Evolutionary conservation across 2,888 invertebrate species (phyloP).

Genomic region (Orchesella flavescens): DNA sequence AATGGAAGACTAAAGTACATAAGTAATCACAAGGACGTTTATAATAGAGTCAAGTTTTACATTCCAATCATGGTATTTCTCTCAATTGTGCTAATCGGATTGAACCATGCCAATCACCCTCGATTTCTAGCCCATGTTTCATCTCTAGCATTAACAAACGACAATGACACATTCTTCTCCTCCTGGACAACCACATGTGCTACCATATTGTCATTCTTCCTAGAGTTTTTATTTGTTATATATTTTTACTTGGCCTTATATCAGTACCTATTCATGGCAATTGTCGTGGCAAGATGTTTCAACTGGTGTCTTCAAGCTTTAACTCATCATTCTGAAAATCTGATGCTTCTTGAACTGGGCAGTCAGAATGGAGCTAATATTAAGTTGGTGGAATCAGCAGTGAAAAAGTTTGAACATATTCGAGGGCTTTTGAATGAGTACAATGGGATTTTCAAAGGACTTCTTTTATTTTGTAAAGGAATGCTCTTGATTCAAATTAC

Average conservation of each 20-base stretch:
- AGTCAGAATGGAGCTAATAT: not conserved
- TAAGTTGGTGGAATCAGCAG: not conserved
- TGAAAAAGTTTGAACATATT: constrained; percentile 4
- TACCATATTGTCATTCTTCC: constrained; percentile 3
- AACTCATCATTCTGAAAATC: too few species aligned
- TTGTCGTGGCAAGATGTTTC: not conserved
- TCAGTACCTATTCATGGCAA: constrained; percentile 9
- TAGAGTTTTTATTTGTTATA: not conserved
- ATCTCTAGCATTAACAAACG: not conserved
- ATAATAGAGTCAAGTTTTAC: not conserved
- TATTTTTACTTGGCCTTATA: constrained; percentile 9
- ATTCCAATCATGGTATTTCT: not conserved
- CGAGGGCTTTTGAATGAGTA: constrained; percentile 3
- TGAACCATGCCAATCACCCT: constrained; percentile 35
- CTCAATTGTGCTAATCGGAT: constrained; percentile 4
- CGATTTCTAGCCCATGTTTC: constrained; percentile 24
- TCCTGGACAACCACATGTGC: not conserved
- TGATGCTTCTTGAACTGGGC: too few species aligned
- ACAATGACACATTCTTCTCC: not conserved
- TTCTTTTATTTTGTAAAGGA: constrained; percentile 3
- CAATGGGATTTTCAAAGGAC: constrained; percentile 9
- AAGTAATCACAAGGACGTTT: not conserved
- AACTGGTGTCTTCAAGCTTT: constrained; percentile 26
- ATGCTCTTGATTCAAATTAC: not conserved
- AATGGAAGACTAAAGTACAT: not conserved